Percentiles rank a stretch among this genome's conserved stretches.
Evolutionary conservation across 2,113 vertebrate genomes (phyloP).

Genomic region (human (Homo sapiens)): GRCh38 chr1:64149501-64150000

Average conservation of each 20-base stretch:
- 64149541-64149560: neutral
- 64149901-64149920: neutral
- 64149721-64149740: neutral
- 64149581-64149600: neutral
- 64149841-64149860: neutral
- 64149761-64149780: conserved; percentile 21
- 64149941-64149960: neutral
- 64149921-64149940: neutral
- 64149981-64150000: neutral
- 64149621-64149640: neutral
- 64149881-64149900: neutral
- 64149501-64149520: neutral
- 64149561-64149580: neutral
- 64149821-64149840: neutral
- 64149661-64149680: neutral
- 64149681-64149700: neutral
- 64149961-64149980: neutral
- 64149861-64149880: neutral
- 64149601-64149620: neutral
- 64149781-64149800: neutral
- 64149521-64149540: neutral
- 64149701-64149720: neutral
- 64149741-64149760: neutral
- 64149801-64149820: neutral
- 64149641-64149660: neutral